Evolutionary conservation across 2,888 invertebrate genomes (phyloP).

Genomic region (Hipparchia sbordonii): DNA sequence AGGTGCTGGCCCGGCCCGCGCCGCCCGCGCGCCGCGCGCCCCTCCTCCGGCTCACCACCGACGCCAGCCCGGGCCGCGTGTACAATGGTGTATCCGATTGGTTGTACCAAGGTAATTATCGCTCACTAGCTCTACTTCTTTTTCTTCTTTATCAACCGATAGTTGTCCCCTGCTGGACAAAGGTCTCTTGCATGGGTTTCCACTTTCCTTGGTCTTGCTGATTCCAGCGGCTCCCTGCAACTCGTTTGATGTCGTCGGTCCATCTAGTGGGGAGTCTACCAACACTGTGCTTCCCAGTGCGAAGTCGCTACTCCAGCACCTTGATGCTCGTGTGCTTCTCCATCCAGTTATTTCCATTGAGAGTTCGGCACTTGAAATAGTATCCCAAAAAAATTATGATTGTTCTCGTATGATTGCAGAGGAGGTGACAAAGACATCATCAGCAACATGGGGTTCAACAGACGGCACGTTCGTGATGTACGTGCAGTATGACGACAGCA

Average conservation of each 20-base stretch:
- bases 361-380: no score
- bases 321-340: no score
- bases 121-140: neutral
- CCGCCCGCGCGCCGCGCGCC: constrained; percentile 86
- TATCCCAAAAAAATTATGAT: no score
- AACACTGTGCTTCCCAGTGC: no score
- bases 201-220: no score
- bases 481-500: constrained; percentile 92
- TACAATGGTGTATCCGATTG: constrained; percentile 98
- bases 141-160: neutral
- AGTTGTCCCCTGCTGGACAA: no score
- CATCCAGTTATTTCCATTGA: no score
- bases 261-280: no score
- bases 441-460: constrained; percentile 93
- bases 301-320: no score
- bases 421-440: constrained; percentile 91
- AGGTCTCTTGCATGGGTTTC: no score
- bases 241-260: no score
- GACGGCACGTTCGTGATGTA: constrained; percentile 93
- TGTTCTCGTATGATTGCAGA: constrained; percentile 78
- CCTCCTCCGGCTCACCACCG: constrained; percentile 88
- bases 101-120: constrained; percentile 92
- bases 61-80: constrained; percentile 89
- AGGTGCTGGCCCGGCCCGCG: constrained; percentile 91
- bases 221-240: no score